Conservation (phyloP, 2,797 vertebrate genomes). For the Pterois miles region DNA sequence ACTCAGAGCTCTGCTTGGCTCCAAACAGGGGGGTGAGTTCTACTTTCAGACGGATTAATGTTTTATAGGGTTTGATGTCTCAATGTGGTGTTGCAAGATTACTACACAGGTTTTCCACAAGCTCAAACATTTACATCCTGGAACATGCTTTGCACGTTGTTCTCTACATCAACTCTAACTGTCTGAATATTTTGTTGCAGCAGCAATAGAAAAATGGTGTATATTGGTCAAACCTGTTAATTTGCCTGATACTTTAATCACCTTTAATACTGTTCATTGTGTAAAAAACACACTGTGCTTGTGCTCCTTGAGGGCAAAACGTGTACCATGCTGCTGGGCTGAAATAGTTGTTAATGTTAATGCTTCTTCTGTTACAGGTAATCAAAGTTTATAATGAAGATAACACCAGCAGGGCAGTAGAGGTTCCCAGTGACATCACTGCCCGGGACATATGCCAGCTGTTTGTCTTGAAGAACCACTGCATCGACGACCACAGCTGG, state of each 20-base stretch:
- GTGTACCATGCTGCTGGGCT: not conserved
- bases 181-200: not conserved
- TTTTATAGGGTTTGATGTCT: constrained; percentile 26
- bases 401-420: constrained; percentile 92
- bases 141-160: not conserved
- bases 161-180: not conserved
- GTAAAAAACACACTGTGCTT: not conserved
- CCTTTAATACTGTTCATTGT: constrained; percentile 4
- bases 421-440: constrained; percentile 93
- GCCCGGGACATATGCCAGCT: constrained; percentile 95
- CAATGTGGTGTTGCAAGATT: constrained; percentile 11
- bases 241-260: not conserved
- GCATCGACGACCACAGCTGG: constrained; percentile 96
- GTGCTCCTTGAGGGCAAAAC: not conserved
- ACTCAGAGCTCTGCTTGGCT: constrained; percentile 67
- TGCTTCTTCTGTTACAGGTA: constrained; percentile 82
- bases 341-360: not conserved
- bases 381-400: constrained; percentile 98
- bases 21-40: constrained; percentile 77
- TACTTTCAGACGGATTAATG: constrained; percentile 36
- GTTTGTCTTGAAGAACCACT: constrained; percentile 94
- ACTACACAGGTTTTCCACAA: not conserved
- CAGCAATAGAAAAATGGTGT: not conserved
- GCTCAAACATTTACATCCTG: not conserved
- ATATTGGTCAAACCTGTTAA: constrained; percentile 26